Conservation (phyloP, 2,888 invertebrate species). For the Torymus auratus region DNA sequence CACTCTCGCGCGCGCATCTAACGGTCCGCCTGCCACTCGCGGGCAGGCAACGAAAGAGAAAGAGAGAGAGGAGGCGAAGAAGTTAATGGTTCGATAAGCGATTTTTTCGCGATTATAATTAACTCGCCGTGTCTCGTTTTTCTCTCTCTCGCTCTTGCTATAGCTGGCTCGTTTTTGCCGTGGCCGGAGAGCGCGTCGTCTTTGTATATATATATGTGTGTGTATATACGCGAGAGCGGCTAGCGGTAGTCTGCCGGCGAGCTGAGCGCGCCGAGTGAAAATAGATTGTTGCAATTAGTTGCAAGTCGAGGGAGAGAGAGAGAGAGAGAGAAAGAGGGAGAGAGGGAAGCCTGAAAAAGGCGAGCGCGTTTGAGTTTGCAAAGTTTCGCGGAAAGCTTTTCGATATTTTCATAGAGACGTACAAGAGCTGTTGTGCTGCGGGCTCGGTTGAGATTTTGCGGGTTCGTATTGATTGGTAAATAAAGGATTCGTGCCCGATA, state of each 20-base stretch:
- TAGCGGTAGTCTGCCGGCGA: not conserved
- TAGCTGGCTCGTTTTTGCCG: not conserved
- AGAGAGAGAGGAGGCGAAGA: slow-evolving; percentile 43
- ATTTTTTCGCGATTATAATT: slow-evolving; percentile 60
- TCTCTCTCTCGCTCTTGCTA: slow-evolving; percentile 7
- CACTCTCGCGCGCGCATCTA: slow-evolving; percentile 32
- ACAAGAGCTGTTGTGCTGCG: too few relatives aligned
- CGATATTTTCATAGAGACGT: too few relatives aligned
- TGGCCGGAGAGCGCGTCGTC: too few relatives aligned
- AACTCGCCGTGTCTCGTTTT: slow-evolving; percentile 51
- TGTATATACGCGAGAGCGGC: not conserved
- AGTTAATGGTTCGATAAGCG: slow-evolving; percentile 59
- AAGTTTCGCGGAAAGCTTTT: not conserved
- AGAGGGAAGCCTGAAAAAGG: not conserved
- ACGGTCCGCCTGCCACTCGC: slow-evolving; percentile 48
- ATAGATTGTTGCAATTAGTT: slow-evolving; percentile 52
- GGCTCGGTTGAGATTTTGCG: too few relatives aligned
- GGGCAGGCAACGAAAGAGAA: slow-evolving; percentile 21
- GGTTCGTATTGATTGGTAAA: too few relatives aligned
- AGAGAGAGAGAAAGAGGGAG: too few relatives aligned
- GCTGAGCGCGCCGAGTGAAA: slow-evolving; percentile 43
- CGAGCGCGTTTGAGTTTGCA: not conserved
- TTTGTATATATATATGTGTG: slow-evolving; percentile 18
- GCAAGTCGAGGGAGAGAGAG: not conserved
- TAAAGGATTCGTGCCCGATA: too few relatives aligned